These are phyloP conservation scores for Thunnus thynnus DNA, from an alignment of 2,113 vertebrate species.

Conservation along the genomic window DNA sequence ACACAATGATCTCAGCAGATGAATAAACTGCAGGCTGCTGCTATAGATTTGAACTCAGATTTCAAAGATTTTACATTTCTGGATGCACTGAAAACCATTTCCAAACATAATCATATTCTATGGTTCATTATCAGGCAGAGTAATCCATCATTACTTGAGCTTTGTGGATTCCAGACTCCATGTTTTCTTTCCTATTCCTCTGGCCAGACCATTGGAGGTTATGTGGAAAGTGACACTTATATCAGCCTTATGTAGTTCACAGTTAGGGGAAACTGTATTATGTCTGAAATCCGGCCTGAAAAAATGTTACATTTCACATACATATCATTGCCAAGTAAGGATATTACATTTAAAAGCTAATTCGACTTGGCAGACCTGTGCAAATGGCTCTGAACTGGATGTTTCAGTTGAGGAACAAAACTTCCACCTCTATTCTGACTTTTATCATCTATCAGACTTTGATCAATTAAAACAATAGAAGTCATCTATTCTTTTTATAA, in stretches of 20 bases:
- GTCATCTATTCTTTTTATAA: conserved; percentile 20
- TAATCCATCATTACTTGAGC: conserved; percentile 61
- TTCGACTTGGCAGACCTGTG: conserved; percentile 57
- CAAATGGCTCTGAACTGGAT: conserved; percentile 11
- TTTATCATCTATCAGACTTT: conserved; percentile 41
- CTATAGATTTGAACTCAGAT: conserved; percentile 8
- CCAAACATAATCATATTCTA: conserved; percentile 40
- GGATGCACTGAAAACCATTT: conserved; percentile 45
- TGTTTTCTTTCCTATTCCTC: conserved; percentile 67
- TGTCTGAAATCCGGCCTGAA: conserved; percentile 53
- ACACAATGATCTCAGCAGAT: conserved; percentile 3
- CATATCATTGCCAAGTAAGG: conserved; percentile 56
- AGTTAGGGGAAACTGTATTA: conserved; percentile 57
- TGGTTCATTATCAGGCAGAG: conserved; percentile 67
- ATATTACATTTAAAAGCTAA: conserved; percentile 58
- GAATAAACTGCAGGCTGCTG: conserved; percentile 11
- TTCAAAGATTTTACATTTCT: conserved; percentile 29
- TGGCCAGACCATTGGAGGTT: conserved; percentile 60
- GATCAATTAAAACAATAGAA: conserved; percentile 26
- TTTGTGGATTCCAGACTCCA: conserved; percentile 45
- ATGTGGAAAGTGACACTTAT: conserved; percentile 77
- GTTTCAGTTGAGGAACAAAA: conserved; percentile 31
- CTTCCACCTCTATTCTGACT: conserved; percentile 25
- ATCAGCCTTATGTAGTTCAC: conserved; percentile 65
- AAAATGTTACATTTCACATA: conserved; percentile 54